These are phyloP conservation scores for Drosophila watanabei DNA, from an alignment of 1,140 invertebrate genomes.

Conservation along the genomic window DNA sequence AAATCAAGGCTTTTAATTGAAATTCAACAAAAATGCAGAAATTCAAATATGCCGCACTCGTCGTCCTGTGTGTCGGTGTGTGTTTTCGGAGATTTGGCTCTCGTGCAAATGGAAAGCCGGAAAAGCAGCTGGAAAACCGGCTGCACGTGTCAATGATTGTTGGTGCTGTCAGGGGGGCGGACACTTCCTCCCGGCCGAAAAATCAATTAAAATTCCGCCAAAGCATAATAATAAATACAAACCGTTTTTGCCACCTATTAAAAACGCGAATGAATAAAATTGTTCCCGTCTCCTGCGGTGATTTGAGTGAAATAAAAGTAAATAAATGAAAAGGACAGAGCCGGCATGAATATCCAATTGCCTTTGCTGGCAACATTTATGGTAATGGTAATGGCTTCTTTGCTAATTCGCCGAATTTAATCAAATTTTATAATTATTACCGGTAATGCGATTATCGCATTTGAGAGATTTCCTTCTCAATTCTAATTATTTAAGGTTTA, in stretches of 20 bases:
- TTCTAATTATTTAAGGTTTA: conserved; percentile 34
- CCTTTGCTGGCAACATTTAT: background rate
- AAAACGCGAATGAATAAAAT: conserved; percentile 22
- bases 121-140: conserved; percentile 38
- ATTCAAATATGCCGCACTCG: conserved; percentile 46
- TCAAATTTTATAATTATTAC: conserved; percentile 45
- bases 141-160: conserved; percentile 51
- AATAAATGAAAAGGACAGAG: conserved; percentile 16
- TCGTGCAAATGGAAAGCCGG: conserved; percentile 43
- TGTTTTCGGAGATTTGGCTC: conserved; percentile 35
- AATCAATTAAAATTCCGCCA: conserved; percentile 61
- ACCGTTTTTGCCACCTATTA: conserved; percentile 25
- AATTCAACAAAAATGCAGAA: conserved; percentile 77
- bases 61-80: conserved; percentile 13
- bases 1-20: conserved; percentile 84
- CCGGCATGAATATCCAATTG: conserved; percentile 12
- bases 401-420: conserved; percentile 26
- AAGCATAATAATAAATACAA: conserved; percentile 50
- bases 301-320: conserved; percentile 23
- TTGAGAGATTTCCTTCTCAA: conserved; percentile 12
- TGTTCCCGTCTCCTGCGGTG: conserved; percentile 14
- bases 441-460: conserved; percentile 42
- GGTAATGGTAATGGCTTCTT: conserved; percentile 22
- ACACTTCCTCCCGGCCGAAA: conserved; percentile 9
- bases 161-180: conserved; percentile 17